Conservation (phyloP, 2,113 vertebrate genomes). For the Anguilla rostrata region DNA sequence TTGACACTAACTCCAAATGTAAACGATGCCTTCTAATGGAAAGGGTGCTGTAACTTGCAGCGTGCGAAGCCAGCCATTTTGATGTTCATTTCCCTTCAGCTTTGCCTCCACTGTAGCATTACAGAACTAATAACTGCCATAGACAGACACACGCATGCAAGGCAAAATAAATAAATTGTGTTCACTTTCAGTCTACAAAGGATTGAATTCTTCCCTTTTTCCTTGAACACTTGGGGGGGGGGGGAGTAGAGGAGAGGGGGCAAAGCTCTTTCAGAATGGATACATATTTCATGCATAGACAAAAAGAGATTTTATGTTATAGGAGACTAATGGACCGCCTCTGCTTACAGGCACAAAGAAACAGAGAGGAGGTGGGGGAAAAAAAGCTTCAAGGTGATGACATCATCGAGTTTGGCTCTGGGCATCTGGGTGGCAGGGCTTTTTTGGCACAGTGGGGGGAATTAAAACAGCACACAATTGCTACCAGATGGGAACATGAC, state of each 20-base stretch:
- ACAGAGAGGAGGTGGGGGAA: constrained; percentile 6
- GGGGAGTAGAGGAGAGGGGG: not conserved
- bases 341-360: constrained; percentile 29
- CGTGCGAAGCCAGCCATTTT: not conserved
- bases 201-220: constrained; percentile 7
- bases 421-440: constrained; percentile 32
- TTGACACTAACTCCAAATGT: not conserved
- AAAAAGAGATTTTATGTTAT: constrained; percentile 18
- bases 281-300: constrained; percentile 11
- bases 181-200: constrained; percentile 18
- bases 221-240: constrained; percentile 7
- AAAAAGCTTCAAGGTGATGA: constrained; percentile 41
- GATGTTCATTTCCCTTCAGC: constrained; percentile 12
- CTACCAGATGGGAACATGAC: constrained; percentile 45
- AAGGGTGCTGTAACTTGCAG: not conserved
- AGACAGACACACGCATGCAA: constrained; percentile 17
- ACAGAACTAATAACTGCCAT: constrained; percentile 20
- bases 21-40: constrained; percentile 14
- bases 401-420: constrained; percentile 42
- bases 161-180: constrained; percentile 22
- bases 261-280: not conserved
- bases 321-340: constrained; percentile 28
- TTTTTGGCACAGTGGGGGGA: constrained; percentile 34
- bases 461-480: constrained; percentile 45
- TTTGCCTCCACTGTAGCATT: not conserved